These are phyloP conservation scores for Psilopogon haemacephalus DNA, from an alignment of 2,113 vertebrate genomes.

Conservation along the genomic window DNA sequence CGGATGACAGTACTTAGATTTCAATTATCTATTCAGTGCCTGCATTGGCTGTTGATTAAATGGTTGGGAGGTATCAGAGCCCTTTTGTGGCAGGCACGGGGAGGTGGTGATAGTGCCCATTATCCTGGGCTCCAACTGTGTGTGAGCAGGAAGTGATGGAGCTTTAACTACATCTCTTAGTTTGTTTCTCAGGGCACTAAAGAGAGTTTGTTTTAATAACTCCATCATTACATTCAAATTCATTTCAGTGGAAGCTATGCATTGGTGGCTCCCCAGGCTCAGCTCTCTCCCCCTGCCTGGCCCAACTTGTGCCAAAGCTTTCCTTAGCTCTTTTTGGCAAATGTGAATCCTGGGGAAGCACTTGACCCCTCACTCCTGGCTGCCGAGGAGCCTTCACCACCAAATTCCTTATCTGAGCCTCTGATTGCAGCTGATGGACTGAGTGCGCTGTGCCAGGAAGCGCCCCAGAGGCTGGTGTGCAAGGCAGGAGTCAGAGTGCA, in stretches of 20 bases:
- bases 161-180: constrained; percentile 7
- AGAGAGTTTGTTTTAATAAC: background rate
- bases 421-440: constrained; percentile 64
- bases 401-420: constrained; percentile 64
- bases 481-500: constrained; percentile 56
- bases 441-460: too few relatives aligned
- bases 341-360: constrained; percentile 53
- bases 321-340: constrained; percentile 52
- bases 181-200: constrained; percentile 32
- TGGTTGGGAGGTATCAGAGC: constrained; percentile 11
- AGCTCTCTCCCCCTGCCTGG: background rate
- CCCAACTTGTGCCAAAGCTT: background rate
- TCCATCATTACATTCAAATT: background rate
- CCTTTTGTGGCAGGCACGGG: constrained; percentile 15
- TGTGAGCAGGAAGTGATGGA: constrained; percentile 34
- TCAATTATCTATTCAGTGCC: constrained; percentile 41
- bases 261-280: background rate
- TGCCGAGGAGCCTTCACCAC: constrained; percentile 25
- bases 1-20: constrained; percentile 47
- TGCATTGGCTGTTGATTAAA: constrained; percentile 42
- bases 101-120: constrained; percentile 34
- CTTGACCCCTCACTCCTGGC: constrained; percentile 63
- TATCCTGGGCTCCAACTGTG: constrained; percentile 31
- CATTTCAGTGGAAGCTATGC: background rate
- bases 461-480: constrained; percentile 61